Base-by-base conservation (phyloP, 2,113 vertebrate genomes). In the Ciconia maguari region DNA sequence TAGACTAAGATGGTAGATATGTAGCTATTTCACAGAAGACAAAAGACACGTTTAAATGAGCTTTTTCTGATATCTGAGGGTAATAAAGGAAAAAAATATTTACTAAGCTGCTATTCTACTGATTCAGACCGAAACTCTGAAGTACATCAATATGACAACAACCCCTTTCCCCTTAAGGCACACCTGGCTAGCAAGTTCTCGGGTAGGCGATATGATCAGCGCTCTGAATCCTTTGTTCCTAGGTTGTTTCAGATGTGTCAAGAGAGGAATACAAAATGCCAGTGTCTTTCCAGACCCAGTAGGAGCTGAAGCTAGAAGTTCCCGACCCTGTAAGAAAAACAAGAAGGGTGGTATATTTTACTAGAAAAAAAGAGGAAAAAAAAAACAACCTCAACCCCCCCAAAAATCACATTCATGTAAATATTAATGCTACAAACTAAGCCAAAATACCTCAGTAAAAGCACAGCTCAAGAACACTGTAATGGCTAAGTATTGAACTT, bases 261-360 rank as follows among this genome's bases (percentile, higher is more conserved):
- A 97, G 78, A 99, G 97, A 10, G 99, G 99, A 92, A 99, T 97
- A 89, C 98, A 99, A 97, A 99, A 99, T 21, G 99, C 99, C 97
- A 99, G 94, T 4, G 99, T 99, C 97, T 99, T 99, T 32, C 99
- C 99, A 54, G 99, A 99, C 57, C 99, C 99, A 2, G 99, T 99
- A 78, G 99, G 99, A 92, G 99, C 99, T 74, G 99, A 99, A n/a
- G 99, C 99, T 91, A 99, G 97, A 48, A 99, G 98, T 93, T 99
- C 99, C 16, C 99, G 99, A 89, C 98, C 95, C 99, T 99, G 90
- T 66, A 61, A 85, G 29, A 29, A 48, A 93, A 92, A 69, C 10
- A 74, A 58, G 15, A 16, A 60, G 32, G 3, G 29, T 12, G 8
- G 55, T 70, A 1, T 5, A 55, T 38, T 81, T 61, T 30, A 51